Percentiles rank a stretch among this genome's conserved stretches.
These are phyloP conservation scores for Aramus guarauna DNA, from an alignment of 2,113 vertebrate species.

Conservation along the genomic window DNA sequence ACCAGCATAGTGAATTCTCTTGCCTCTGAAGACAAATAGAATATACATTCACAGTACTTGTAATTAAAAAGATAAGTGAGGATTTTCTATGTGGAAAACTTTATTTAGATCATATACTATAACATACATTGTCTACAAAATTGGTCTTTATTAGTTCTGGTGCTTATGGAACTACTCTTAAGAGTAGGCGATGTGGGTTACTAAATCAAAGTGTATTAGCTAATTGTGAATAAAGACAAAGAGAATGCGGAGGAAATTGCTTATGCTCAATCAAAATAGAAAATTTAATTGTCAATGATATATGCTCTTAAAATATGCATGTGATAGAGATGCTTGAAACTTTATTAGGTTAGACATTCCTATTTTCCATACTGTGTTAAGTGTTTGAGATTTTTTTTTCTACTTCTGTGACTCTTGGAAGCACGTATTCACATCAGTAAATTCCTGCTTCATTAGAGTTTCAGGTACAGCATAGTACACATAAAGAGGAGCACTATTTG, in stretches of 20 bases:
- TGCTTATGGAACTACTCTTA: not conserved
- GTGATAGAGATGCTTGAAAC: not conserved
- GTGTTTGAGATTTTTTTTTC: not conserved
- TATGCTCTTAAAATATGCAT: not conserved
- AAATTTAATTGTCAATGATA: not conserved
- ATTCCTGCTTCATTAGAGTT: not conserved
- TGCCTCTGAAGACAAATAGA: not conserved
- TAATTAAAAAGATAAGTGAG: constrained; percentile 22
- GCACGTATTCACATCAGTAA: not conserved
- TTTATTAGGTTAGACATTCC: not conserved
- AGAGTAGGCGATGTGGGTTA: not conserved
- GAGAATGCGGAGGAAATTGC: not conserved
- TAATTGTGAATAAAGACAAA: not conserved
- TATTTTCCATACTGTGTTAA: not conserved
- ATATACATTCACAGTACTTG: not conserved
- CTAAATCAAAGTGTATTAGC: not conserved
- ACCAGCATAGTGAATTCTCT: not conserved
- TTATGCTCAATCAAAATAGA: not conserved
- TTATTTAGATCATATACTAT: not conserved
- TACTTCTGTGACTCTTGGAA: not conserved
- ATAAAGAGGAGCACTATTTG: not conserved
- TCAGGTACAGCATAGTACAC: not conserved
- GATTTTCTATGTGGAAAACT: not conserved
- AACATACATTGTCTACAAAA: not conserved
- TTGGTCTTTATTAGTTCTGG: not conserved